Conservation (phyloP, 30 jellyfish, hydroid and myxozoan genomes). For the Nemopilema nomurai region DNA sequence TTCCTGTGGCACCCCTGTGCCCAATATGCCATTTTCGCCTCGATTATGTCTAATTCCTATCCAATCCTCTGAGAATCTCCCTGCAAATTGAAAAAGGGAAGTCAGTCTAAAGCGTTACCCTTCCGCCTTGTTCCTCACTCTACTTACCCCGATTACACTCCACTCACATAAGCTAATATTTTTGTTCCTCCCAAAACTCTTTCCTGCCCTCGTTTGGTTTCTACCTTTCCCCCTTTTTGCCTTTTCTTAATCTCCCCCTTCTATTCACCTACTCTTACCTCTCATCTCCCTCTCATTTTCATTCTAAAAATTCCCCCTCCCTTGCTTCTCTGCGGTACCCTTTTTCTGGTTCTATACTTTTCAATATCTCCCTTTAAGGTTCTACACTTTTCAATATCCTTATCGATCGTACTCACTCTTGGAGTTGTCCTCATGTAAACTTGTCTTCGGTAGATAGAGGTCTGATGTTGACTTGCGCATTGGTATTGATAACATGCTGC, state of each 20-base stretch:
- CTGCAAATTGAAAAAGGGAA: neutral
- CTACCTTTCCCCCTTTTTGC: too few species aligned
- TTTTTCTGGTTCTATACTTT: too few species aligned
- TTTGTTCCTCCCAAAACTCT: too few species aligned
- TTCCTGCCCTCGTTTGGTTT: too few species aligned
- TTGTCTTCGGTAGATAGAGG: constrained; percentile 15
- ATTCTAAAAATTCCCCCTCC: too few species aligned
- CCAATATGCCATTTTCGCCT: neutral
- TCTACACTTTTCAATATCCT: neutral
- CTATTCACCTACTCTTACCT: too few species aligned
- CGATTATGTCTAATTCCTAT: neutral
- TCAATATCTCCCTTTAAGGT: neutral
- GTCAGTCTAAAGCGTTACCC: neutral
- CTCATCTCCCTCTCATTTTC: too few species aligned
- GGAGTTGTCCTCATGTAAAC: neutral
- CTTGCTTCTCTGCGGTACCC: too few species aligned
- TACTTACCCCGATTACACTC: too few species aligned
- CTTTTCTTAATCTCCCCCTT: too few species aligned
- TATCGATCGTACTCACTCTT: constrained; percentile 12
- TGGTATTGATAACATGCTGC: constrained; percentile 25
- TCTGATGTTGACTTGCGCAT: constrained; percentile 24
- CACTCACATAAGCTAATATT: too few species aligned
- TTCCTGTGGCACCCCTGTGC: neutral
- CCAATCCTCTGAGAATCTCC: constrained; percentile 29
- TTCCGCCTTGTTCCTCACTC: too few species aligned